Evolutionary conservation across 2,797 vertebrate genomes (phyloP).

Genomic region (Poeciliopsis turneri): DNA sequence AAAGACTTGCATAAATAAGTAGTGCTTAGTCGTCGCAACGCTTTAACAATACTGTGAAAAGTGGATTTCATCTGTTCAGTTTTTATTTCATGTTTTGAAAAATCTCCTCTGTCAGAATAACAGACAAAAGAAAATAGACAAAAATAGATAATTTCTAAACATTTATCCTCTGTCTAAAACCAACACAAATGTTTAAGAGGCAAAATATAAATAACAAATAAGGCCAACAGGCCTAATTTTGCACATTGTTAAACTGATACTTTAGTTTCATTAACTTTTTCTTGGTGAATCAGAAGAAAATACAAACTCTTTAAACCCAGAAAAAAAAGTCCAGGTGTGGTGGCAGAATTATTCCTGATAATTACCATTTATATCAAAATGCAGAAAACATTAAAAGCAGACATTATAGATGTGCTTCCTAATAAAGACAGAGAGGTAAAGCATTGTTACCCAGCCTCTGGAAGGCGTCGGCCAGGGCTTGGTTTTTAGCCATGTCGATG

Average conservation of each 20-base stretch:
- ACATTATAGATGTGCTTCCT: background rate
- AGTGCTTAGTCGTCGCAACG: no score
- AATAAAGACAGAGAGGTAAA: background rate
- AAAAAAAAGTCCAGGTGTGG: background rate
- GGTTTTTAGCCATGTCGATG: conserved; percentile 94
- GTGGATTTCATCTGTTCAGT: background rate
- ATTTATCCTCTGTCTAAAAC: background rate
- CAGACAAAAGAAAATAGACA: background rate
- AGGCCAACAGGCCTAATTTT: background rate
- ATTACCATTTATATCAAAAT: background rate
- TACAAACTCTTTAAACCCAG: background rate
- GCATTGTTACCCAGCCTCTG: conserved; percentile 84
- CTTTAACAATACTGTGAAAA: no score
- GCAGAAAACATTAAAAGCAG: background rate
- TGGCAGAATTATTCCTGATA: background rate
- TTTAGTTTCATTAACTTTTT: background rate
- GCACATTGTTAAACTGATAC: background rate
- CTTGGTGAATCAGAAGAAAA: background rate
- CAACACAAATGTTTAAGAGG: background rate
- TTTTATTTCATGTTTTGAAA: background rate
- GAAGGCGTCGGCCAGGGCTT: conserved; percentile 88
- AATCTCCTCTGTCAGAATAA: background rate
- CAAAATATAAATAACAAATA: background rate
- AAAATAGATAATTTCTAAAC: background rate
- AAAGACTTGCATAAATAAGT: no score